Evolutionary conservation across 2,888 invertebrate genomes (phyloP).

Genomic region (Sarcophaga carnaria): DNA sequence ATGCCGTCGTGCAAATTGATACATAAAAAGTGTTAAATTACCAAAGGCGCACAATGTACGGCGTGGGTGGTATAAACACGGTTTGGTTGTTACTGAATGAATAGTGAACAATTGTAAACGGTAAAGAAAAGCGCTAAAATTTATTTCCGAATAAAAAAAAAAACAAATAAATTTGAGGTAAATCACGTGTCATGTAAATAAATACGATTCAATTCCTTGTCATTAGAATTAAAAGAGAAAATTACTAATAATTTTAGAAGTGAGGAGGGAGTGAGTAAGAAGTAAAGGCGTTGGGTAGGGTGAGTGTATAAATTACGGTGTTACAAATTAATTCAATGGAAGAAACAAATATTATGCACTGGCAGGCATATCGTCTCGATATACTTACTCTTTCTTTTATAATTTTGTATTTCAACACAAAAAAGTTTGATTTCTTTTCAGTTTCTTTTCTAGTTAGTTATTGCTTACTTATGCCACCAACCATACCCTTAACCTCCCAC

Average conservation of each 20-base stretch:
- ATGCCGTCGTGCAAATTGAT: no score
- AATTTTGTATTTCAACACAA: no score
- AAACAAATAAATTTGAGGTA: conserved; percentile 42
- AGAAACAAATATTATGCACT: conserved; percentile 24
- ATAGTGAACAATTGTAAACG: conserved; percentile 20
- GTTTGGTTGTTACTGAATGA: no score
- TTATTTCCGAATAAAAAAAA: background rate
- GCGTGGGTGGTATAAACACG: no score
- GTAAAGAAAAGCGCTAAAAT: conserved; percentile 38
- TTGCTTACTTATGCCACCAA: no score
- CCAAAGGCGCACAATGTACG: background rate
- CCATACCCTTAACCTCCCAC: no score
- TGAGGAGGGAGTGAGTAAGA: background rate
- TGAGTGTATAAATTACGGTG: conserved; percentile 2
- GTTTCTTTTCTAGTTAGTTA: background rate
- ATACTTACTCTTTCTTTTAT: no score
- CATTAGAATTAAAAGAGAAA: conserved; percentile 52
- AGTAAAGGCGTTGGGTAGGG: background rate
- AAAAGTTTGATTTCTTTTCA: conserved; percentile 7
- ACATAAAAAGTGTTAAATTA: conserved; percentile 38
- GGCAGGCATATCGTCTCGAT: background rate
- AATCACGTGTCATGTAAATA: conserved; percentile 69
- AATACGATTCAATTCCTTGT: conserved; percentile 53
- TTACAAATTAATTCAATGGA: conserved; percentile 35
- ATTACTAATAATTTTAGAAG: background rate